Percentiles rank a stretch among this genome's conserved stretches.
These are phyloP conservation scores for Torymus auratus DNA, from an alignment of 2,888 invertebrate species.

Conservation along the genomic window DNA sequence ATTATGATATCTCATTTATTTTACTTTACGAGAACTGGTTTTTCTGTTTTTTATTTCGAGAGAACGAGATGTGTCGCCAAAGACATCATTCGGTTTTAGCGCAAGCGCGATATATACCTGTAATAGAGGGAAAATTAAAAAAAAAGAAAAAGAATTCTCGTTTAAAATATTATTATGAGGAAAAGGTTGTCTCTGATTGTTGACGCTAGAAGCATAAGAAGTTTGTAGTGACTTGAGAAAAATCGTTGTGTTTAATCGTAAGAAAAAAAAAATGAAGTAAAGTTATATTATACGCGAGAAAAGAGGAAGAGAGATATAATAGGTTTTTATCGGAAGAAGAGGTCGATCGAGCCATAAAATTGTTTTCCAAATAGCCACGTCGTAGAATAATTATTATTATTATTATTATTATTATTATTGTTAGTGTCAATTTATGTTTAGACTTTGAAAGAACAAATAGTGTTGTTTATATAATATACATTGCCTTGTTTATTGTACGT, in stretches of 20 bases:
- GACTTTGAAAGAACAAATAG: too few relatives aligned
- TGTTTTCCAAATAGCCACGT: constrained; percentile 29
- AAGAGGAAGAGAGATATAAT: background rate
- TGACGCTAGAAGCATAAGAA: constrained; percentile 25
- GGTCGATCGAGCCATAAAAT: constrained; percentile 32
- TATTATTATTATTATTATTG: constrained; percentile 7
- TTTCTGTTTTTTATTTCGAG: background rate
- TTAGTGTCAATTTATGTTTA: background rate
- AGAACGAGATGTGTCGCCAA: background rate
- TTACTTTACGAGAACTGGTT: background rate
- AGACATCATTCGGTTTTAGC: constrained; percentile 10
- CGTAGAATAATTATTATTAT: constrained; percentile 24
- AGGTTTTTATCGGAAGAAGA: constrained; percentile 25
- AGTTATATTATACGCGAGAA: constrained; percentile 20
- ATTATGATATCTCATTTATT: too few relatives aligned
- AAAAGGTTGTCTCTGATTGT: constrained; percentile 33
- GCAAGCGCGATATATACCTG: background rate
- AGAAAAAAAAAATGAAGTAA: background rate
- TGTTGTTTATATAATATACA: too few relatives aligned
- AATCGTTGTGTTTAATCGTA: constrained; percentile 27
- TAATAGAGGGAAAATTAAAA: background rate
- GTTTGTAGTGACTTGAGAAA: constrained; percentile 31
- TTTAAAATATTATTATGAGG: background rate
- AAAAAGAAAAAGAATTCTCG: background rate
- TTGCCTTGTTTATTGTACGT: too few relatives aligned